phyloP scores from a whole-genome alignment of 2,797 vertebrate genomes.

The Spinus olivaceus region DNA sequence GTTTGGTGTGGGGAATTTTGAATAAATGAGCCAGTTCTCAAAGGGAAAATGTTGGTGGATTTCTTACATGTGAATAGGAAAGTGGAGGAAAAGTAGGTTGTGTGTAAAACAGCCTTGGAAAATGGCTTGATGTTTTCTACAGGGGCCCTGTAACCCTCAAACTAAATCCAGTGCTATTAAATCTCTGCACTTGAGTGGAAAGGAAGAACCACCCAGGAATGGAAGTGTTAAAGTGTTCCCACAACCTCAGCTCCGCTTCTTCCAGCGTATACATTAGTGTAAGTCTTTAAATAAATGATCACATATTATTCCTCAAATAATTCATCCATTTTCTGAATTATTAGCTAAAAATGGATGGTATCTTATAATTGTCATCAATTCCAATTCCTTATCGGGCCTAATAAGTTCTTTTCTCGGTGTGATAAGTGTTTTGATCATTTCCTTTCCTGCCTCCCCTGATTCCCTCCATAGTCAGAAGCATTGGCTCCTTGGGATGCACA shows the following conservation, averaged over 20 bases:
- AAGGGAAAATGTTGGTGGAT: conserved; percentile 1
- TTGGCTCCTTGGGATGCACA: not conserved
- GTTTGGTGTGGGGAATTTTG: not conserved
- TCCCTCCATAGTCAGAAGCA: not conserved
- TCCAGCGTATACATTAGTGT: not conserved
- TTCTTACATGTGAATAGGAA: not conserved
- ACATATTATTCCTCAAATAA: conserved; percentile 53
- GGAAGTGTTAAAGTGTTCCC: not conserved
- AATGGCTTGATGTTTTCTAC: not conserved
- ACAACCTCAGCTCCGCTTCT: not conserved
- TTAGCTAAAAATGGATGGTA: conserved; percentile 40
- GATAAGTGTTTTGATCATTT: conserved; percentile 37
- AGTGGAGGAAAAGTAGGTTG: not conserved
- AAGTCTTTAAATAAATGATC: conserved; percentile 54
- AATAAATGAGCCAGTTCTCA: not conserved
- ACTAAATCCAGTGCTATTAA: not conserved
- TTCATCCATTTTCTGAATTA: conserved; percentile 45
- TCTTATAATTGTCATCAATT: conserved; percentile 43
- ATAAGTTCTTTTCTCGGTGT: not conserved
- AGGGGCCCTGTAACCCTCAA: not conserved
- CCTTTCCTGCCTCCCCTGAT: not conserved
- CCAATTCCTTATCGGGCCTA: not conserved
- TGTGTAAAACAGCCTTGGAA: not conserved
- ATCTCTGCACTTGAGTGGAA: not conserved
- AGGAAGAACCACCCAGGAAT: not conserved